Base-by-base conservation (phyloP, 2,888 invertebrate genomes). In the Flexamia atlantica region DNA sequence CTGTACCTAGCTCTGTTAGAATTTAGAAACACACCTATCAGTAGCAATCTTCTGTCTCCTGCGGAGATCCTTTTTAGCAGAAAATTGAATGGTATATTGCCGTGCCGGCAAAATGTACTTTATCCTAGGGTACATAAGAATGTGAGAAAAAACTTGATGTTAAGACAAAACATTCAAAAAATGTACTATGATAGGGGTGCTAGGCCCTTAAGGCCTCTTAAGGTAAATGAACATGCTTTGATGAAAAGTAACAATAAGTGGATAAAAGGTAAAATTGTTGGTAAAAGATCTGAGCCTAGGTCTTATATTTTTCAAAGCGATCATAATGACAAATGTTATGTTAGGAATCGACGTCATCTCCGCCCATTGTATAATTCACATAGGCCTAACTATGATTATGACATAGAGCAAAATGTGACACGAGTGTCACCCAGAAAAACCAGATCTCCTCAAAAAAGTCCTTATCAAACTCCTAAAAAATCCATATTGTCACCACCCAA, bases 1-100 rank as follows among this genome's bases (percentile, higher is more conserved):
- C 10, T 53, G 53, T 53, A 53, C 10, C 23, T 53, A 20, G 70
- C 70, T 17, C 20, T 82, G 17, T 46, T 82, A 50, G 82, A 70
- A 40, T 70, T 46, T 20, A 50, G 68, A 20, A 76, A 76, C 17
- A 76, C 42, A 9, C 42, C 42, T 30, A 0, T 40, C 23, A 40
- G 28, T 9, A 14, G n/a, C 14, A 23, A 32, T 23, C 20, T 53
- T 20, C 30, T 14, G 14, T 74, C 74, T 25, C 74, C 74, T 42
- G 36, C 12, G 40, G 42, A 36, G 36, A 25, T 74, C 14, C 14
- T 76, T 2, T 76, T 42, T 30, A 42, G 40, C 14, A 76, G 76
- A 42, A 40, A 76, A 20, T 0, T 76, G 2, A 76, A 42, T 14
- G 42, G 76, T 7, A 2, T 76, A 1, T 42, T 76, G 23, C 76